Conservation (phyloP, 2,888 invertebrate species). For the Aphidoletes aphidimyza region DNA sequence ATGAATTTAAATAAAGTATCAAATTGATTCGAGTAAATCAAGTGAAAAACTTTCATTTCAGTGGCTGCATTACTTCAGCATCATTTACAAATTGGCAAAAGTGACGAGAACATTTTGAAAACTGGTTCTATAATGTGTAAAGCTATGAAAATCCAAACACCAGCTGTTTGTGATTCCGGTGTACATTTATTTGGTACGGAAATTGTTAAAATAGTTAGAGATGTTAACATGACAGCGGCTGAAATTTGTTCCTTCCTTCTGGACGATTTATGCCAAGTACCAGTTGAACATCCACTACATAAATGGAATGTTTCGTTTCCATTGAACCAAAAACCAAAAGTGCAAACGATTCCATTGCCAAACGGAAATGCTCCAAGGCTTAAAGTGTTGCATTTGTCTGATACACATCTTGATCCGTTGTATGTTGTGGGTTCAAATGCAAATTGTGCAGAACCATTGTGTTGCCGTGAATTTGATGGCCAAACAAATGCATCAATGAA, state of each 20-base stretch:
- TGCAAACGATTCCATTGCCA: slow-evolving; percentile 74
- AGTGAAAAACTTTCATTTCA: slow-evolving; percentile 49
- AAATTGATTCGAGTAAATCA: neutral
- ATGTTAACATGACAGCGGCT: slow-evolving; percentile 82
- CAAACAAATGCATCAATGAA: slow-evolving; percentile 78
- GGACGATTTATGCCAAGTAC: slow-evolving; percentile 91
- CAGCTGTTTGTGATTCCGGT: slow-evolving; percentile 89
- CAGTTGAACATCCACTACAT: slow-evolving; percentile 67
- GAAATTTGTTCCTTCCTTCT: slow-evolving; percentile 94
- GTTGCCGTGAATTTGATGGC: slow-evolving; percentile 89
- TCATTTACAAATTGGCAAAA: slow-evolving; percentile 84
- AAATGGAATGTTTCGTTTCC: slow-evolving; percentile 93
- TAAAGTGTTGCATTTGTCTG: slow-evolving; percentile 95
- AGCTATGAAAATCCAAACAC: slow-evolving; percentile 85
- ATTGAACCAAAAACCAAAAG: slow-evolving; percentile 83
- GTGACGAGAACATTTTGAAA: slow-evolving; percentile 83
- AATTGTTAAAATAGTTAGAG: slow-evolving; percentile 81
- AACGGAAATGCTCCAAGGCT: slow-evolving; percentile 81
- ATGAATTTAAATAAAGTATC: neutral
- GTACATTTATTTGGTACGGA: slow-evolving; percentile 82
- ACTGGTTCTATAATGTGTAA: slow-evolving; percentile 89
- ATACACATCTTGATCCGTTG: slow-evolving; percentile 94
- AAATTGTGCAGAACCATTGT: slow-evolving; percentile 92
- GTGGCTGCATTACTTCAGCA: slow-evolving; percentile 87
- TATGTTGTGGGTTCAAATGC: slow-evolving; percentile 92